Percentiles rank a stretch among this genome's conserved stretches.
Evolutionary conservation across 2,888 invertebrate species (phyloP).

Genomic region (Serrognathus titanus): DNA sequence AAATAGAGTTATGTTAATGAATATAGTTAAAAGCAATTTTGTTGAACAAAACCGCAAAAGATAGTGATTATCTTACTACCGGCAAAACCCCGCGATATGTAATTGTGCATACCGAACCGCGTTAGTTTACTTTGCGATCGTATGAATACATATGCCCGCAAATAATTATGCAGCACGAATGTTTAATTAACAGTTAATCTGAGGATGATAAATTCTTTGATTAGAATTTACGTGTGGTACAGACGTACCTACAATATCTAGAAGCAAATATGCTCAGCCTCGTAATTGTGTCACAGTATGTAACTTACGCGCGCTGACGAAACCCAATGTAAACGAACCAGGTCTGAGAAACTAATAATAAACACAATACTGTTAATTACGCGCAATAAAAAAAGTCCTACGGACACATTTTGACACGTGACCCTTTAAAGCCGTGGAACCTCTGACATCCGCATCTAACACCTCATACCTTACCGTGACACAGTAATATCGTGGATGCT

Average conservation of each 20-base stretch:
- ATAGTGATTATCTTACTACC: too few relatives aligned
- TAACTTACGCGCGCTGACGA: too few relatives aligned
- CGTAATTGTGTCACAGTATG: not conserved
- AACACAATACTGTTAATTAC: slow-evolving; percentile 19
- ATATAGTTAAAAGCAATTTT: too few relatives aligned
- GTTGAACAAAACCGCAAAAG: too few relatives aligned
- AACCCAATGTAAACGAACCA: too few relatives aligned
- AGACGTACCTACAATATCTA: not conserved
- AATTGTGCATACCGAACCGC: too few relatives aligned
- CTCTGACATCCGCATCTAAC: slow-evolving; percentile 16
- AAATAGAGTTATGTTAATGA: too few relatives aligned
- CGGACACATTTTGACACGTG: slow-evolving; percentile 12
- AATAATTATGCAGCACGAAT: too few relatives aligned
- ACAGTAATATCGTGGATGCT: slow-evolving; percentile 20
- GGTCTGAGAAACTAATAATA: not conserved
- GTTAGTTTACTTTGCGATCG: too few relatives aligned
- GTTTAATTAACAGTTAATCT: not conserved
- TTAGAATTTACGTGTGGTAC: not conserved
- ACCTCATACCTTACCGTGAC: slow-evolving; percentile 16
- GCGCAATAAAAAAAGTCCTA: slow-evolving; percentile 12
- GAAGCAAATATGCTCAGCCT: not conserved
- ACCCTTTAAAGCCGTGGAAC: slow-evolving; percentile 10
- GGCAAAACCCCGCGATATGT: too few relatives aligned
- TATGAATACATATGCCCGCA: too few relatives aligned
- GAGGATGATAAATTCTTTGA: not conserved